Evolutionary conservation across 2,113 vertebrate genomes (phyloP).

Genomic region (Azemiops feae): DNA sequence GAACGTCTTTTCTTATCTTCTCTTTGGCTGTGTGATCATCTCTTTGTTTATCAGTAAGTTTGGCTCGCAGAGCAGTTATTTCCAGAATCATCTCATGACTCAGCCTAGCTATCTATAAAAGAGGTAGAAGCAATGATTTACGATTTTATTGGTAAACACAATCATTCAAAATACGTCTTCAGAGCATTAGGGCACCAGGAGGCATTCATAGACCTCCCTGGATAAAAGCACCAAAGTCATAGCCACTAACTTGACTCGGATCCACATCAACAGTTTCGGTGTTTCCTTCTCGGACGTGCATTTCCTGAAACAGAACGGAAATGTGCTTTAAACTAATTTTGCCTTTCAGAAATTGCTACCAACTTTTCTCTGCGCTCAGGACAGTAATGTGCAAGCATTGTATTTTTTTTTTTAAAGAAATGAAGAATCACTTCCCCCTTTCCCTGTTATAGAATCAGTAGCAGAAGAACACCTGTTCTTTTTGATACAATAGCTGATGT

Average conservation of each 20-base stretch:
- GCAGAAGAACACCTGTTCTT: slow-evolving; percentile 60
- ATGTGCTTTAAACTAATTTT: neutral
- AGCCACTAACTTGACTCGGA: slow-evolving; percentile 60
- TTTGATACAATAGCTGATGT: slow-evolving; percentile 64
- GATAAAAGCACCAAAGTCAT: neutral
- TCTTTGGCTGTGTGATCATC: slow-evolving; percentile 63
- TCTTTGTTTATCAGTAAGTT: slow-evolving; percentile 64
- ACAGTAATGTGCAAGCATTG: slow-evolving; percentile 17
- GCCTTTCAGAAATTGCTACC: neutral
- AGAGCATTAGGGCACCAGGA: neutral
- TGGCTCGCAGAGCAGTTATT: slow-evolving; percentile 69
- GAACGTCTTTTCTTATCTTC: slow-evolving; percentile 63
- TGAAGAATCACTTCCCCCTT: neutral
- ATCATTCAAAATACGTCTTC: neutral
- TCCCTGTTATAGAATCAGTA: neutral
- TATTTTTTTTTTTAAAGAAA: slow-evolving; percentile 29
- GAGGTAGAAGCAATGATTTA: slow-evolving; percentile 4
- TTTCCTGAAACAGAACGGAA: slow-evolving; percentile 64
- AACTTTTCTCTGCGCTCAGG: neutral
- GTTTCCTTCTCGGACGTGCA: slow-evolving; percentile 44
- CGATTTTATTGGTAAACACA: neutral
- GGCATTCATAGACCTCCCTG: neutral
- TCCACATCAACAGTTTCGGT: slow-evolving; percentile 14
- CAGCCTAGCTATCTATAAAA: slow-evolving; percentile 54
- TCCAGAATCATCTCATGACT: slow-evolving; percentile 74